These are phyloP conservation scores for Vireo griseus DNA, from an alignment of 2,797 vertebrate species.

Conservation along the genomic window DNA sequence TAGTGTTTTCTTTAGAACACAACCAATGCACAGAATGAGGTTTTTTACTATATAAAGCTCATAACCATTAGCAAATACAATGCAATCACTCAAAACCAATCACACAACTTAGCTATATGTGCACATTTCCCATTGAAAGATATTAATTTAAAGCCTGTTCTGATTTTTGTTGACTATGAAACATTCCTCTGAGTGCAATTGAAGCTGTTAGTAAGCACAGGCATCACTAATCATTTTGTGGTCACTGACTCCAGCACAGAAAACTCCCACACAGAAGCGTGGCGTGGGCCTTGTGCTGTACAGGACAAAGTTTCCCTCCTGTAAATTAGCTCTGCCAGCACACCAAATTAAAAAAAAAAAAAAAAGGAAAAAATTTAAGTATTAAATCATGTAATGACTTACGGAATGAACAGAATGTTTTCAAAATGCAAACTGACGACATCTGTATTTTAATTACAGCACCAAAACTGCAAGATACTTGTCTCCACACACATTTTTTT, in stretches of 20 bases:
- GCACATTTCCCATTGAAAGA: background rate
- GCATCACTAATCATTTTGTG: fast-evolving
- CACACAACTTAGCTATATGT: background rate
- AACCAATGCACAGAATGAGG: background rate
- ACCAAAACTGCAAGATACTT: background rate
- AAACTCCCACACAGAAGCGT: background rate
- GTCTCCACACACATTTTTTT: constrained; percentile 9
- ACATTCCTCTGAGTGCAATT: background rate
- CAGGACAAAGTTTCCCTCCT: background rate
- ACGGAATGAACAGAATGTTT: constrained; percentile 44
- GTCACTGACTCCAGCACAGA: background rate
- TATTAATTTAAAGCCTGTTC: background rate
- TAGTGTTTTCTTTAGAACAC: background rate
- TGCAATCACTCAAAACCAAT: background rate
- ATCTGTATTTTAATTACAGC: constrained; percentile 39
- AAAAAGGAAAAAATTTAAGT: background rate
- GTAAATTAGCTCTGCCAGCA: background rate
- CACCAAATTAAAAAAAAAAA: background rate
- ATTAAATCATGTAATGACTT: background rate
- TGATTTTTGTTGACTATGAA: background rate
- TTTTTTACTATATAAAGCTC: background rate
- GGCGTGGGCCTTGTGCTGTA: fast-evolving
- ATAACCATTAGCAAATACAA: background rate
- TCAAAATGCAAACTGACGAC: constrained; percentile 37
- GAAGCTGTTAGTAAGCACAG: background rate